Base-by-base conservation (phyloP, 2,113 vertebrate species). In the Gopherus flavomarginatus region DNA sequence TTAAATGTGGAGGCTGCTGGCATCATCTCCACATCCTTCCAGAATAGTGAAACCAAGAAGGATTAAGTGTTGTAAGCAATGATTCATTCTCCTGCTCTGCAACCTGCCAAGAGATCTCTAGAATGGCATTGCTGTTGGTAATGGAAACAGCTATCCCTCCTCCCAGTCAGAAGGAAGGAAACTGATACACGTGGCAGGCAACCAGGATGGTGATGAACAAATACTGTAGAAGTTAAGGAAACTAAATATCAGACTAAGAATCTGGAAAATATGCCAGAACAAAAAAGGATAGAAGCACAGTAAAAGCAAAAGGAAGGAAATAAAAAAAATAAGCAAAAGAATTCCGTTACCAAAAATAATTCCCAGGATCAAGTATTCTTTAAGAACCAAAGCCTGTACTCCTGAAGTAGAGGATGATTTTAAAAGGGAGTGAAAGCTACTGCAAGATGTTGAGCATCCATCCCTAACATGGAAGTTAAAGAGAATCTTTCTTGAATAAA, bases 241-340 rank as follows among this genome's bases (percentile, higher is more conserved):
- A 92, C 82, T 89, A 88, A 94, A 86, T 86, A 90, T 88, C 91
- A 65, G 47, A 96, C 92, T 85, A 57, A 94, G 92, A 92, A 86
- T 94, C 89, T 97, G 94, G 75, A 93, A 97, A 95, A 93, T 21
- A 91, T 2, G 38, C 89, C 85, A 93, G 77, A 80, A 88, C 31
- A 50, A 8, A 44, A 79, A 90, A 72, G 31, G 56, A 81, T 90
- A 96, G 89, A 96, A 93, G 82, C 92, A 89, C 53, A 95, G 57
- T 87, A 96, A 96, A 82, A 95, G 95, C 53, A 92, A 95, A 90
- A 79, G n/a, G 86, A 95, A 97, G 95, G 97, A 98, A 97, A 97
- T 96, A 97, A 97, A 97, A 54, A 54, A 97, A 97, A 97, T 90
- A 97, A 97, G 95, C 95, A 96, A 96, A 98, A 92, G 93, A 95